A percentile compares a stretch with the other conserved stretches of the same genome.
Evolutionary conservation across 2,113 vertebrate genomes (phyloP).

Genomic region (Oreocharis arfaki): DNA sequence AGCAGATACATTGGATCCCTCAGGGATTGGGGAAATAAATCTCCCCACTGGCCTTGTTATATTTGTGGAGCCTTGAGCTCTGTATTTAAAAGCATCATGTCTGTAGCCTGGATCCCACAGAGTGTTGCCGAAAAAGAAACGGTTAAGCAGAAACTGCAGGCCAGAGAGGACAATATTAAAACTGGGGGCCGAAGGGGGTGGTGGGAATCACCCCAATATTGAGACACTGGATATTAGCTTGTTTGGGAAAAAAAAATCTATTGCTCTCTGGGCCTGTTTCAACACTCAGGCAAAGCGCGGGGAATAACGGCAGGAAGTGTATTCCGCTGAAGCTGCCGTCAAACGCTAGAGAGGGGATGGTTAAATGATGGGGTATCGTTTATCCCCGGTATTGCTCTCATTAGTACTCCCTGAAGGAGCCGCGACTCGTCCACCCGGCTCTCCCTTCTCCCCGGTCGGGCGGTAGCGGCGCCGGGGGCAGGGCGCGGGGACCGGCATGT

Average conservation of each 20-base stretch:
- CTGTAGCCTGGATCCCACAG: background rate
- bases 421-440: background rate
- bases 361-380: background rate
- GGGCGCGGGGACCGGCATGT: background rate
- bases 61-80: background rate
- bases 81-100: background rate
- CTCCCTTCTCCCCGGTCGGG: background rate
- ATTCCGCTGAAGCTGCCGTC: background rate
- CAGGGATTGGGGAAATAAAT: background rate
- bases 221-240: background rate
- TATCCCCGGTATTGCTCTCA: background rate
- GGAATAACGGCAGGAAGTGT: background rate
- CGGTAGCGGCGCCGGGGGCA: background rate
- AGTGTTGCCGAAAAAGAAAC: background rate
- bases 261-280: background rate
- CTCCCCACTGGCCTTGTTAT: background rate
- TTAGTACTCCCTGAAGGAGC: background rate
- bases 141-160: background rate
- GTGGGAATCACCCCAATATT: background rate
- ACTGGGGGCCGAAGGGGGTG: no score
- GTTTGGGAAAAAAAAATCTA: background rate
- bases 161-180: background rate
- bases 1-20: background rate
- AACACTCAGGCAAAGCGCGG: background rate
- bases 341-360: background rate